phyloP scores from a whole-genome alignment of 2,113 vertebrate species.

The Plecotus auritus region DNA sequence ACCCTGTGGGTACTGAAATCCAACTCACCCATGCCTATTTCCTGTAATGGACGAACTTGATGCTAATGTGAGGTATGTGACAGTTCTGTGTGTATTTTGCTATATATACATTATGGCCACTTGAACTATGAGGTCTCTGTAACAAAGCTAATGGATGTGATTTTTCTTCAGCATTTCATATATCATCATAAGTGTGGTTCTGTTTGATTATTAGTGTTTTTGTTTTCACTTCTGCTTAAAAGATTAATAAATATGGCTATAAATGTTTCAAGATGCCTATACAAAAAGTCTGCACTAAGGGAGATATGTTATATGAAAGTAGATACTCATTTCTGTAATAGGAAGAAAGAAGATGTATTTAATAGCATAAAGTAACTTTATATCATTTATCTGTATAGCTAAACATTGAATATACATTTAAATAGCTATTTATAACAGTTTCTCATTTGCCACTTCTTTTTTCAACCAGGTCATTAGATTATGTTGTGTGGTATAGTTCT shows the following conservation, averaged over 20 bases:
- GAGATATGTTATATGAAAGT: neutral
- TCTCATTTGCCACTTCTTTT: neutral
- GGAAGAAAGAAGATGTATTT: neutral
- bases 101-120: fast-evolving
- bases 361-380: neutral
- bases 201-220: neutral
- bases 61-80: slow-evolving; percentile 92
- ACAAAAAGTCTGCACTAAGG: neutral
- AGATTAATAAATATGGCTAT: neutral
- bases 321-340: neutral
- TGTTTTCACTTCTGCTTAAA: neutral
- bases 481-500: neutral
- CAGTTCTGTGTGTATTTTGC: fast-evolving
- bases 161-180: neutral
- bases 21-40: slow-evolving; percentile 86
- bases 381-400: neutral
- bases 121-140: neutral
- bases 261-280: slow-evolving; percentile 7
- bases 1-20: slow-evolving; percentile 87
- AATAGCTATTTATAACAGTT: neutral
- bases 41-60: slow-evolving; percentile 96
- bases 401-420: neutral
- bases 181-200: neutral
- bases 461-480: neutral
- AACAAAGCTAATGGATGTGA: neutral